Conservation (phyloP, 30 jellyfish, hydroid and myxozoan genomes). For the Hydractinia echinata region DNA sequence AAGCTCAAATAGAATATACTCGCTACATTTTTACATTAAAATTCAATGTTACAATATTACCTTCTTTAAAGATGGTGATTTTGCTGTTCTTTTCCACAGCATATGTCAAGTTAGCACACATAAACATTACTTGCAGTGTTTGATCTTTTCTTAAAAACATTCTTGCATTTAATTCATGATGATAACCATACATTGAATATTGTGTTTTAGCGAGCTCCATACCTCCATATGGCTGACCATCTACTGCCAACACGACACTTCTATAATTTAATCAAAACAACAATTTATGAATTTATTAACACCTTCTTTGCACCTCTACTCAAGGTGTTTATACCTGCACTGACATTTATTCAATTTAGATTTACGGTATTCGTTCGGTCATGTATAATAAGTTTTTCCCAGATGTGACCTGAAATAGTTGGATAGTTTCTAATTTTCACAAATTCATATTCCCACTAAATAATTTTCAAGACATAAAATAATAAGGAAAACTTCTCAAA, state of each 20-base stretch:
- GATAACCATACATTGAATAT: neutral
- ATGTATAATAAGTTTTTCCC: too few species aligned
- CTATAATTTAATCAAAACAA: neutral
- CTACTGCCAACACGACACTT: conserved; percentile 1
- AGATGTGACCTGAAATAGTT: too few species aligned
- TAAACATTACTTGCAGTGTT: neutral
- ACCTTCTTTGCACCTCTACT: neutral
- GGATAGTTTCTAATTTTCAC: too few species aligned
- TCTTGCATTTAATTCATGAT: neutral
- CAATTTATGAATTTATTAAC: neutral
- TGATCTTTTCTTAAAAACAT: conserved; percentile 7
- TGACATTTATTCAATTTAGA: too few species aligned
- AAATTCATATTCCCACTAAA: too few species aligned
- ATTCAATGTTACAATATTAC: neutral
- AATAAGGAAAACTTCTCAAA: too few species aligned
- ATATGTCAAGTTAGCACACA: neutral
- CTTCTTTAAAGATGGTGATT: neutral
- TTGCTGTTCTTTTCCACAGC: neutral
- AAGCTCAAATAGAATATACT: too few species aligned
- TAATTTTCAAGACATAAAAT: too few species aligned
- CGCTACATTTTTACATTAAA: too few species aligned
- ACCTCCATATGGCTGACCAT: conserved; percentile 10
- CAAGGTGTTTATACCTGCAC: too few species aligned
- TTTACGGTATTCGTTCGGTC: too few species aligned
- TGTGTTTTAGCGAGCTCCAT: neutral